Conservation (phyloP, 92 coral and sea anemone genomes). For the Actinostola sp. region DNA sequence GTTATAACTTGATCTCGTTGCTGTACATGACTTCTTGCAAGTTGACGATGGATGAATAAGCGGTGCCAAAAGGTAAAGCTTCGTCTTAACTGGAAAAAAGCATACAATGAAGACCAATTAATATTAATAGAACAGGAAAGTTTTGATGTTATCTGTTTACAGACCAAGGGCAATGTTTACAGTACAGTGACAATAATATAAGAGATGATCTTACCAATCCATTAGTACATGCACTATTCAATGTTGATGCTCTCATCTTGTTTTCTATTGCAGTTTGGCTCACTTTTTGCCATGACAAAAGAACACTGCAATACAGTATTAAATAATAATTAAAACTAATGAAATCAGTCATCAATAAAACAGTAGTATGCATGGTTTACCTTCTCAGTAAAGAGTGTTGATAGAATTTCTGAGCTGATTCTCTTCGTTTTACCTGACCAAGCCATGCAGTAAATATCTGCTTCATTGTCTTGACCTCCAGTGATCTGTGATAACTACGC, state of each 20-base stretch:
- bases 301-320: conserved; percentile 39
- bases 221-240: conserved; percentile 51
- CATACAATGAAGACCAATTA: not conserved
- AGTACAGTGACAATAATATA: too few relatives aligned
- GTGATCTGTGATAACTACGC: conserved; percentile 68
- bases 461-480: conserved; percentile 65
- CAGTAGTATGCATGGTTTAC: conserved; percentile 27
- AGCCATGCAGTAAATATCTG: conserved; percentile 78
- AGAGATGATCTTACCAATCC: conserved; percentile 60
- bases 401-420: conserved; percentile 58
- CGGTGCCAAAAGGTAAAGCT: conserved; percentile 86
- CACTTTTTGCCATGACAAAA: conserved; percentile 65
- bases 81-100: conserved; percentile 61
- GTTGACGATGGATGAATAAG: conserved; percentile 57
- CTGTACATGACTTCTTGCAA: conserved; percentile 59
- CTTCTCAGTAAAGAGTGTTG: conserved; percentile 62
- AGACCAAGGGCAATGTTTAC: not conserved
- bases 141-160: not conserved
- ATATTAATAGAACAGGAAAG: not conserved
- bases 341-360: not conserved
- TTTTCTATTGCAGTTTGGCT: conserved; percentile 44
- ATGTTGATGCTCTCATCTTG: conserved; percentile 56
- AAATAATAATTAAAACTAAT: not conserved
- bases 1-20: conserved; percentile 56
- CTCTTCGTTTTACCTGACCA: conserved; percentile 55